Percentiles rank a stretch among this genome's conserved stretches.
phyloP scores from a whole-genome alignment of 30 jellyfish, hydroid and myxozoan species.

The Turritopsis dohrnii region DNA sequence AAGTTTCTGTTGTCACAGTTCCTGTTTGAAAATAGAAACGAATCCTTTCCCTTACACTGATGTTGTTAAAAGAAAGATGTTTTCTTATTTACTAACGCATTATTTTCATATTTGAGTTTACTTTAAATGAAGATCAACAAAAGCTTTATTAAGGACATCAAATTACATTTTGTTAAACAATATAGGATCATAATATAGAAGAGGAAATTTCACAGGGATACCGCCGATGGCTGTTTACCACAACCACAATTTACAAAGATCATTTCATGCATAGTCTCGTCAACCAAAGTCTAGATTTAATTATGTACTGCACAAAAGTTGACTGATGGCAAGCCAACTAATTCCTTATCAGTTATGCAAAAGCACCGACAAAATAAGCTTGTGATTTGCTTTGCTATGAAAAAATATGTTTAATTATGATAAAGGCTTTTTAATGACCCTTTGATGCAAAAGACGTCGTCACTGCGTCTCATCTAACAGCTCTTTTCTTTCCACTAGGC shows the following conservation, averaged over 20 bases:
- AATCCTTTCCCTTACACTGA: no score
- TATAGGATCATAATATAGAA: no score
- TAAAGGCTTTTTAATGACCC: neutral
- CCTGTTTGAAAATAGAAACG: no score
- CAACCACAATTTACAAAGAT: neutral
- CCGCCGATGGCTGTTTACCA: no score
- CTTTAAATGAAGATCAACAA: neutral
- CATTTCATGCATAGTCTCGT: neutral
- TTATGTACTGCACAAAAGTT: neutral
- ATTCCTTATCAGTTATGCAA: neutral
- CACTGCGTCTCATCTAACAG: neutral
- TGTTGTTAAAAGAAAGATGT: no score
- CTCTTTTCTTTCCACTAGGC: neutral
- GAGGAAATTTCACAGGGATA: no score
- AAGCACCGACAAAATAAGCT: neutral
- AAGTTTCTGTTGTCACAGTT: no score
- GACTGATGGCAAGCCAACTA: neutral
- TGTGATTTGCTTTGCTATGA: neutral
- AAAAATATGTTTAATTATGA: neutral
- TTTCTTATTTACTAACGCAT: neutral
- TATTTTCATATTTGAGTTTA: no score
- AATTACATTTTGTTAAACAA: no score
- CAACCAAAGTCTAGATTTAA: neutral
- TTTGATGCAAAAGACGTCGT: neutral
- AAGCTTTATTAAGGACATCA: neutral